Evolutionary conservation across 2,797 vertebrate genomes (phyloP), one percentile per base, ranked within the genome.

Genomic region (Helarctos malayanus): DNA sequence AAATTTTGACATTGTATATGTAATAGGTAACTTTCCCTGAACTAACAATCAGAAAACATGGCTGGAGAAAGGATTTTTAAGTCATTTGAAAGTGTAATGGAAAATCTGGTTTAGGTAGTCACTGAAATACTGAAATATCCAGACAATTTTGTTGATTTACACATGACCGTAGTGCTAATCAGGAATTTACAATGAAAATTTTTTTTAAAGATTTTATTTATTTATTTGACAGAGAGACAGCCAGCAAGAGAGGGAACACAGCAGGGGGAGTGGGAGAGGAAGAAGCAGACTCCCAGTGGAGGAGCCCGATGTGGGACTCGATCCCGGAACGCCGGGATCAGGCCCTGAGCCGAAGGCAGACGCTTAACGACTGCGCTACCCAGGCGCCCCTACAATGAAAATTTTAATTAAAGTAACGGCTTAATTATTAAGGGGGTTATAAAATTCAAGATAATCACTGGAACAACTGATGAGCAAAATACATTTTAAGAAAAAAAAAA

Each of bases 391-490:
- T 47, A 89, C 14, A 56, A 93, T 76, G 47, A 76, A 54, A 76
- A 25, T 76, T 91, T 54, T 23, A 54, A 54, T 35, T 79, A 79
- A 54, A 32, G 32, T 19, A 23, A 54, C 10, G 3, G 32, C 32
- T 61, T 89, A 47, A 54, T 88, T 91, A 73, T 73, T 38, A 71
- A 87, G 45, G 23, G 8, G 7, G 4, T 23, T 71, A 82, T 80
- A 86, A 91, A 94, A 86, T 65, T 87, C 27, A 95, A 93, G 15
- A 57, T 63, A 94, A 87, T 91, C 91, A 75, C 14, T 52, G 1
- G 21, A 93, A 76, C 27, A 95, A 89, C 57, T 79, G 47, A n/a
- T 65, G 61, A 89, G 5, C 85, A 80, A 69, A 35, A 68, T 19
- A 76, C 9, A n/a, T 75, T 85, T 91, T 61, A 86, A 56, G 32